Evolutionary conservation across 2,113 vertebrate species (phyloP).

Genomic region (Acrocephalus arundinaceus): DNA sequence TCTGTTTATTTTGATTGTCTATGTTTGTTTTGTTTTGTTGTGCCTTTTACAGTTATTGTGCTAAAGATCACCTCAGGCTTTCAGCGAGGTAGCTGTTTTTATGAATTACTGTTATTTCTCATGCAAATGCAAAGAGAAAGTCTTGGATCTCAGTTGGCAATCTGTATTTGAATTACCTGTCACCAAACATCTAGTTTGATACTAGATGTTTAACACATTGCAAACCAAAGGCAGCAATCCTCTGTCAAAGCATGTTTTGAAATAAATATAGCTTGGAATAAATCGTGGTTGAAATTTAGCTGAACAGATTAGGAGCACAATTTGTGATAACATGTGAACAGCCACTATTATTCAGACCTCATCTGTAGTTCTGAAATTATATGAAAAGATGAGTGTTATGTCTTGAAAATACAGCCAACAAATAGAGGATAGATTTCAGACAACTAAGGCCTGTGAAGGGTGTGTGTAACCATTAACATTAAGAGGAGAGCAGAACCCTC

Average conservation of each 20-base stretch:
- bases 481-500: not conserved
- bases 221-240: not conserved
- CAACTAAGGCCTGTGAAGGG: not conserved
- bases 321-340: not conserved
- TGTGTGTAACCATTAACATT: not conserved
- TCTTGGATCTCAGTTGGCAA: not conserved
- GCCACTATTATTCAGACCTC: not conserved
- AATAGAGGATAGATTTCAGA: not conserved
- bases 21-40: not conserved
- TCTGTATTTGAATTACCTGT: not conserved
- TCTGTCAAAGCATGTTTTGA: not conserved
- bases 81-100: not conserved
- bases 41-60: not conserved
- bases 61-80: not conserved
- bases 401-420: not conserved
- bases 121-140: not conserved
- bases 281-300: not conserved
- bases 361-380: not conserved
- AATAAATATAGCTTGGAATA: not conserved
- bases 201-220: not conserved
- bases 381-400: not conserved
- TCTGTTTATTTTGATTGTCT: not conserved
- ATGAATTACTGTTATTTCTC: not conserved
- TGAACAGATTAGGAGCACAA: not conserved
- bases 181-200: not conserved